Evolutionary conservation across 1,140 invertebrate genomes (phyloP).

Genomic region (Phymorhynchus buccinoides): DNA sequence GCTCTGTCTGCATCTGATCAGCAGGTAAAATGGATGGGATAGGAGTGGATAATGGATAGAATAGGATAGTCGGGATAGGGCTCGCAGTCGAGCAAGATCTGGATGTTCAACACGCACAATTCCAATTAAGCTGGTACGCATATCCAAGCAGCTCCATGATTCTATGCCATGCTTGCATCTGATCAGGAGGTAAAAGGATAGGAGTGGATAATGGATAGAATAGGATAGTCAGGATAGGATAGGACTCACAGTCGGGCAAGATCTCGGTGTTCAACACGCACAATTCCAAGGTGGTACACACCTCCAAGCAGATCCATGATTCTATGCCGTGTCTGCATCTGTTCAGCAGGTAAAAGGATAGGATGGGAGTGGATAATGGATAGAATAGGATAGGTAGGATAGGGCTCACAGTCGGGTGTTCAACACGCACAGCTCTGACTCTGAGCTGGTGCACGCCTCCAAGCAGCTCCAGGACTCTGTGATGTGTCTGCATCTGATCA

Average conservation of each 20-base stretch:
- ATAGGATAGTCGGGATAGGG: too few species aligned
- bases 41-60: too few species aligned
- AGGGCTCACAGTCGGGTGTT: conserved; percentile 62
- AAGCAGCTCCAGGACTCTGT: conserved; percentile 58
- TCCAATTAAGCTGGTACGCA: conserved; percentile 46
- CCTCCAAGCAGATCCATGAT: conserved; percentile 56
- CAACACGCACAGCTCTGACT: conserved; percentile 43
- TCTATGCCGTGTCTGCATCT: conserved; percentile 51
- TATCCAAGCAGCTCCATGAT: conserved; percentile 51
- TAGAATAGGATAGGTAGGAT: too few species aligned
- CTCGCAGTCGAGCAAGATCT: conserved; percentile 58
- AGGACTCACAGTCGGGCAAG: conserved; percentile 55
- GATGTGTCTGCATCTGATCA: conserved; percentile 54
- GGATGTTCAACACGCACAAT: conserved; percentile 57
- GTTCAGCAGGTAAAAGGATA: background rate
- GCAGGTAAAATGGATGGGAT: conserved; percentile 46
- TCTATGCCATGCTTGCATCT: conserved; percentile 58
- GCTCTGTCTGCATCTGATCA: conserved; percentile 54
- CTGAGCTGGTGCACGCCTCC: conserved; percentile 50
- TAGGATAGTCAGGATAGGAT: too few species aligned
- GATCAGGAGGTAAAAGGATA: conserved; percentile 51
- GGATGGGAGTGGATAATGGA: too few species aligned
- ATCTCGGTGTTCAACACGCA: conserved; percentile 61
- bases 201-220: too few species aligned
- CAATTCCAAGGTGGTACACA: conserved; percentile 44